Evolutionary conservation across 2,888 invertebrate genomes (phyloP), one percentile per base, ranked within the genome.

Genomic region (Orchesella flavescens): DNA sequence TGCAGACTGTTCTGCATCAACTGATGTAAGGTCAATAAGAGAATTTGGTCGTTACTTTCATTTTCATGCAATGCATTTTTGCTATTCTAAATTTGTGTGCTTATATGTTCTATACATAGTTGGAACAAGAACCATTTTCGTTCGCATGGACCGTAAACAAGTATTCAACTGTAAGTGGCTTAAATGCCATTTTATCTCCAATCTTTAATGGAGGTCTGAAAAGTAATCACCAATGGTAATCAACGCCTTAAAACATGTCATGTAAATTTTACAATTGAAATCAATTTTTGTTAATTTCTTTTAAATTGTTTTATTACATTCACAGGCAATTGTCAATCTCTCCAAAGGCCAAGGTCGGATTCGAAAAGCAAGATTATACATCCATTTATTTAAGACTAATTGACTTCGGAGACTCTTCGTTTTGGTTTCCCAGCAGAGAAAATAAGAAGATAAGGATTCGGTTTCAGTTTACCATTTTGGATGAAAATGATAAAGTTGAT

Each of bases 161-260:
- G 49, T 87, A 86, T 68, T 84, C 87, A 3, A 83, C 87, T 34
- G 87, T 87, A 34, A 72, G 73, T 2, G 85, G 85, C 13, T 71
- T 78, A 46, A 87, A 87, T 5, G 87, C 87, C 66, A 83, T 87
- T 10, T 87, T 87, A 63, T 87, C 87, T 1, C 88, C 88, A 15
- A 63, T 77, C 1, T 88, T 88, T 66, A 71, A 83, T 49, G 88
- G 87, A 24, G 88, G 88, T 15, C 85, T 85, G 0, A 87, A 87
- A 49, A 88, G 87, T 73, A 82, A 84, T 65, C 87, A 87, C 69
- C 71, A 43, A n/a, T 88, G 88, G 88, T 88, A 86, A 34, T 24
- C 87, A 87, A 87, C 88, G 87, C 57, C 44, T 88, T n/a, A 87
- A 88, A 57, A 87, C 87, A 86, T 85, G 84, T 68, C 88, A 34